Base-by-base conservation (phyloP, 2,888 invertebrate species). In the Chloroclysta siterata region DNA sequence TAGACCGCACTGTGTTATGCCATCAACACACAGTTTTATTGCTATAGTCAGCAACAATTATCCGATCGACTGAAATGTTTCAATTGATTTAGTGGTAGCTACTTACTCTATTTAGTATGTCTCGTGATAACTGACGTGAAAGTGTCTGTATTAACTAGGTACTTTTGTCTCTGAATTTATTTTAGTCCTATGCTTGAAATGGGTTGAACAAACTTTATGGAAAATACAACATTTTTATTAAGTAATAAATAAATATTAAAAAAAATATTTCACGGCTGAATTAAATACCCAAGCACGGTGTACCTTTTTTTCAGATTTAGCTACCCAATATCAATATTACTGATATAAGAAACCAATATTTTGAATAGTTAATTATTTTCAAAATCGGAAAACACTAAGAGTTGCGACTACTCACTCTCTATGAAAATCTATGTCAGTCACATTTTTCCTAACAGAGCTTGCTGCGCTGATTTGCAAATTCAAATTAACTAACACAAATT, bases 41-140 rank as follows among this genome's bases (percentile, higher is more conserved):
- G 51, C 53, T 51, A 29, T 63, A 63, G 33, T 55, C 53, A 14
- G 41, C 47, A 36, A 36, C 65, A 66, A 67, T 58, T 59, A 62
- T 55, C 44, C 29, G 54, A 63, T 60, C 41, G 58, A 63, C 47
- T 66, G 53, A 62, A 68, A 65, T 66, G 70, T 63, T 66, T 70
- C 70, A 68, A 71, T 71, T 71, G 70, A 70, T 70, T 69, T 69
- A 66, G 60, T 64, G 51, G 65, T 52, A 53, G 51, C 60, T 63
- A 66, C 64, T 68, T 56, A 48, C 33, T 51, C 54, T 47, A 62
- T 68, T 60, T 48, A 61, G 44, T 36, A 52, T 22, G 58, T 46
- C 14, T 39, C 42, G 8, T 51, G 58, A 58, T 53, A 63, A 48
- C 29, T 66, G 33, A 63, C 63, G 41, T 56, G 17, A 63, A 67